Base-by-base conservation (phyloP, 1,140 invertebrate species). In the Apolygus lucorum region DNA sequence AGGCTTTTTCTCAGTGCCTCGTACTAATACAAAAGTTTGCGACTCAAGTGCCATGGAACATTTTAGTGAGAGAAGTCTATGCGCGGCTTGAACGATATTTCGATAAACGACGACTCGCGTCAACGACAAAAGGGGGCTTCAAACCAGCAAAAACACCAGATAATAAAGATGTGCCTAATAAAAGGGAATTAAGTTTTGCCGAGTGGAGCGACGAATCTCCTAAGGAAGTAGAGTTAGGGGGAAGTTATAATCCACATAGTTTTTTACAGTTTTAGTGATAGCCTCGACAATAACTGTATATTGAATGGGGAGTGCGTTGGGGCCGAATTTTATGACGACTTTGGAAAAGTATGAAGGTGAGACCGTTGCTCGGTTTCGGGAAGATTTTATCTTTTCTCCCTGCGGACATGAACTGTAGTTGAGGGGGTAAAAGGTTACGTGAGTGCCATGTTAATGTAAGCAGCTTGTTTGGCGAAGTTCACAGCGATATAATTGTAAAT, bases 211-310 rank as follows among this genome's bases (percentile, higher is more conserved):
- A 59, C 54, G 54, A 59, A 22, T 59, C 54, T 59, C 54, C 22
- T 59, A 59, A 4, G 4, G 22, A 4, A 13, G 54, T 59, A 59
- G 54, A 59, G 54, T 59, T 59, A 59, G 54, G 54, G 54, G 54
- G 22, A 22, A 11, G 54, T 59, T 59, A 11, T 59, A 59, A 59
- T 4, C 54, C 28, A 34, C 28, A 34, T 66, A 66, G 64, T 66
- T 66, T 66, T 29, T 34, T 29, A 29, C 27, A 66, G 64, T 34
- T 28, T n/a, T 66, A 66, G 64, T 66, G 64, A 66, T 66, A 66
- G 64, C 64, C 64, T 66, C 64, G 64, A 66, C 64, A 66, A 66
- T 66, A 66, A 66, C 64, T 66, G 64, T 34, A 29, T 66, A 66
- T 34, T 66, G 25, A 66, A 66, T 59, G 54, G 22, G 11, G 54